Evolutionary conservation across 2,797 vertebrate genomes (phyloP), one percentile per base, ranked within the genome.

Genomic region (Potorous gilbertii): DNA sequence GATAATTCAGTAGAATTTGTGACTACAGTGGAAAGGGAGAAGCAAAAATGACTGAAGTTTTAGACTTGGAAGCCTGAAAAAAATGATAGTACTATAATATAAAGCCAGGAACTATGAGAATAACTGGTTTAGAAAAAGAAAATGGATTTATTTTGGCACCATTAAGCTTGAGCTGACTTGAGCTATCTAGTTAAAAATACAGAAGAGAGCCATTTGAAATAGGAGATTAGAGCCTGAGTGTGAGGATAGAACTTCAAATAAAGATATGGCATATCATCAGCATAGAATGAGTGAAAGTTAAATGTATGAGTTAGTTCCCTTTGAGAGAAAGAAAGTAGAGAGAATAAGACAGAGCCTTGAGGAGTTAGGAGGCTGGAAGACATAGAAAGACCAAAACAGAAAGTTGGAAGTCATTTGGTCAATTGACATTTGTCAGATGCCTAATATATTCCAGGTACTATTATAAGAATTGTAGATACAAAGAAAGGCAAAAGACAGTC

Each of bases 271-370:
- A 50, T 87, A 52, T 93, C 16, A 46, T 91, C 24, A 52, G n/a
- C 92, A 31, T 87, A 92, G 55, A 93, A n/a, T 90, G 54, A 9
- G 11, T 91, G 89, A 66, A 34, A 56, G 66, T 92, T 94, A 94
- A n/a, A 93, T 5, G 31, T 54, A 0, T 93, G 4, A 54, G 56
- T 96, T 56, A 40, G 56, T 96, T 56, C 90, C 28, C 93, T 56
- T 66, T n/a, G 59, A 66, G 59, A 66, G 29, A 31, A 59, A 28
- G 12, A 34, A 14, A 59, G 31, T 11, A n/a, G 59, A 66, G 31
- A 66, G 12, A 34, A 12, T 1, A 66, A n/a, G 59, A 66, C n/a
- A 66, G 31, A 66, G 1, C 59, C 59, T 66, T n/a, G 31, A 0
- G 12, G 59, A 4, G 29, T n/a, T 66, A 40, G 21, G 91, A 94